Evolutionary conservation across 2,888 invertebrate species (phyloP), one percentile per base, ranked within the genome.

Genomic region (Amphipoea lucens): DNA sequence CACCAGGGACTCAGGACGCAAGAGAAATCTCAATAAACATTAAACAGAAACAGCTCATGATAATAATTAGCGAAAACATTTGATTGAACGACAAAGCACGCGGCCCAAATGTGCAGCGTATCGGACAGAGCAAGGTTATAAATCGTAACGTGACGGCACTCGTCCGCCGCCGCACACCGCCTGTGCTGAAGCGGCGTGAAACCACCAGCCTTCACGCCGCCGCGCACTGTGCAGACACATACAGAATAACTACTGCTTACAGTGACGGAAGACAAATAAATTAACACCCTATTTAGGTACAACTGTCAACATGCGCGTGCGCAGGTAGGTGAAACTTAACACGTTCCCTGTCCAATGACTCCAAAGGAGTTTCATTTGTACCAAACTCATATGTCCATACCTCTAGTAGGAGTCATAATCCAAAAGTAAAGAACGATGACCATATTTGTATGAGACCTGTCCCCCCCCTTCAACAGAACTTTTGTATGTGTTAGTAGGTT

Each of bases 181-280:
- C 78, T 48, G 78, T 48, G 78, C 84, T 87, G 88, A 87, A 90
- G 84, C 84, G 45, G 63, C 82, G 81, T 83, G 92, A 91, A 91
- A 89, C 89, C 48, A 70, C 87, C 74, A 91, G 90, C 94, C 93
- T 94, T 94, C 94, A 94, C 93, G 94, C 88, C 90, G 89, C 87
- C 90, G 88, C 42, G 51, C 77, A 20, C 62, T 20, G 71, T 11
- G n/a, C 20, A 48, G 42, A 12, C 23, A 67, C 36, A 40, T 11
- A 40, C 77, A 83, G 70, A 76, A 74, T 14, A 45, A n/a, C 36
- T 42, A 48, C 42, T 29, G n/a, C 11, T 14, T n/a, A 57, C 63
- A 7, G 29, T 29, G 11, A 29, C 48, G n/a, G 36, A 54, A 29
- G 42, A 40, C 17, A n/a, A 20, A 66, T 71, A 67, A n/a, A 42